Percentiles rank a stretch among this genome's conserved stretches.
Conservation (phyloP, 2,797 vertebrate species). For the Sebastes steindachneri region DNA sequence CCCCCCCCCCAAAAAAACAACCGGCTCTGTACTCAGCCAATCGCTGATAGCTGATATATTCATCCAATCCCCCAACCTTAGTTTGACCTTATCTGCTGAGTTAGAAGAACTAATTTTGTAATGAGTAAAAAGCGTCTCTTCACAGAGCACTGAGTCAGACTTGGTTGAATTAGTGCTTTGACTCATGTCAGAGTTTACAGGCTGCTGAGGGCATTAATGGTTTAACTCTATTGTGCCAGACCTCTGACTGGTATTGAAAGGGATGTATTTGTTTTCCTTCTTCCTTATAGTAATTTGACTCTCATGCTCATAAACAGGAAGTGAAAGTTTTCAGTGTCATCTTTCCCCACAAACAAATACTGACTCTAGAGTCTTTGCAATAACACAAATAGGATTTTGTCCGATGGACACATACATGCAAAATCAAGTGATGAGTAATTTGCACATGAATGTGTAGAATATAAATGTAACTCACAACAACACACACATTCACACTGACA, state of each 20-base stretch:
- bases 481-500: background rate
- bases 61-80: too few species aligned
- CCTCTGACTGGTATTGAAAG: background rate
- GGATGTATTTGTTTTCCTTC: background rate
- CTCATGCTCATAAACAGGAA: slow-evolving; percentile 30
- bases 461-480: background rate
- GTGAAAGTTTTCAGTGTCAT: background rate
- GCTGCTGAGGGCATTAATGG: background rate
- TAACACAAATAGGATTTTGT: background rate
- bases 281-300: background rate
- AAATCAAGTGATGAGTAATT: background rate
- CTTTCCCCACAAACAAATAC: background rate
- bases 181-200: background rate
- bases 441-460: background rate
- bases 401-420: background rate
- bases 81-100: slow-evolving; percentile 3
- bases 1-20: too few species aligned
- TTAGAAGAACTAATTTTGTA: slow-evolving; percentile 12
- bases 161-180: background rate
- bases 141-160: background rate
- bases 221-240: background rate
- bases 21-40: too few species aligned
- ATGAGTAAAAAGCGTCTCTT: background rate
- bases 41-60: too few species aligned
- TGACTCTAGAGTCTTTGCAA: background rate